phyloP scores from a whole-genome alignment of 1,140 invertebrate genomes.

The Globodera ellingtonae region DNA sequence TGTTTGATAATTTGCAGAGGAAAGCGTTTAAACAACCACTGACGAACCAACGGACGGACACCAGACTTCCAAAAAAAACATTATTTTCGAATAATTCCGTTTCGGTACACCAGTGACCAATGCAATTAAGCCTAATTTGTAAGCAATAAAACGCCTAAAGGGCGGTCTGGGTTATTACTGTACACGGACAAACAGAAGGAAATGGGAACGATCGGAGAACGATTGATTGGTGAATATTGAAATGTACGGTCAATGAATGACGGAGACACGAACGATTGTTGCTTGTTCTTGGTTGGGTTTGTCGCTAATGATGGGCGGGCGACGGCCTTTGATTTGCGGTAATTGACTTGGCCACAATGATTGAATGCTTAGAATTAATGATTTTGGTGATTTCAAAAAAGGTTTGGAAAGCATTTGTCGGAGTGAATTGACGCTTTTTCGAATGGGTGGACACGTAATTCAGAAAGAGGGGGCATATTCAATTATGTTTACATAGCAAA shows the following conservation, averaged over 20 bases:
- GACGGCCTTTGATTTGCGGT: too few species aligned
- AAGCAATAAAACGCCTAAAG: not conserved
- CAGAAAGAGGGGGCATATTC: not conserved
- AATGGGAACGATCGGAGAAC: not conserved
- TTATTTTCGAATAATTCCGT: not conserved
- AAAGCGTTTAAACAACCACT: not conserved
- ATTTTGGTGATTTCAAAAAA: conserved; percentile 13
- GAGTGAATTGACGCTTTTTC: conserved; percentile 8
- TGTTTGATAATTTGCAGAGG: too few species aligned
- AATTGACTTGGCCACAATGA: too few species aligned
- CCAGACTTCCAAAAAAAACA: too few species aligned
- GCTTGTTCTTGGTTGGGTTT: too few species aligned
- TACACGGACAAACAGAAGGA: not conserved
- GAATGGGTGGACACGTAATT: conserved; percentile 15
- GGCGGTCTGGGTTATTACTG: not conserved
- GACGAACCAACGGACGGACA: not conserved
- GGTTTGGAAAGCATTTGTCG: conserved; percentile 1
- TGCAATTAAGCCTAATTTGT: not conserved
- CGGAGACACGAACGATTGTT: too few species aligned
- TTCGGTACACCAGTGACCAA: not conserved
- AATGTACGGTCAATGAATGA: too few species aligned
- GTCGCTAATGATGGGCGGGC: too few species aligned
- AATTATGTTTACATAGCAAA: too few species aligned
- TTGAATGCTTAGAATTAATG: too few species aligned
- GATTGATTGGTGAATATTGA: too few species aligned